phyloP scores from a whole-genome alignment of 2,113 vertebrate species.

The Zingel zingel region DNA sequence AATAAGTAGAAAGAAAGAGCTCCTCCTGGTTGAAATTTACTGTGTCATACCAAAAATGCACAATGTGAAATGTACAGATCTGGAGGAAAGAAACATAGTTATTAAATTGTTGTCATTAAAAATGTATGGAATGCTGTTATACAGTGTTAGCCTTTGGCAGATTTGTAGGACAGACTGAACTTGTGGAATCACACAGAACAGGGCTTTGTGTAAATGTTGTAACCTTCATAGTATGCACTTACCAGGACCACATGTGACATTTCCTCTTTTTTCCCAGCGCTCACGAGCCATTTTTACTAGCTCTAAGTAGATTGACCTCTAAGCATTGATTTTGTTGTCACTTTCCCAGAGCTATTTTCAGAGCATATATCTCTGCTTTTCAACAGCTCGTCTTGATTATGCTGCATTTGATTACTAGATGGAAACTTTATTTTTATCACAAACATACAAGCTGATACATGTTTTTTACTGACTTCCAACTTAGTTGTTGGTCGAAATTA shows the following conservation, averaged over 20 bases:
- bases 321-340: conserved; percentile 55
- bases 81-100: not conserved
- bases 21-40: conserved; percentile 34
- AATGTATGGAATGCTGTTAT: conserved; percentile 21
- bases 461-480: not conserved
- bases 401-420: not conserved
- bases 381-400: not conserved
- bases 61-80: not conserved
- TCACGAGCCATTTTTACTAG: conserved; percentile 26
- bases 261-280: conserved; percentile 33
- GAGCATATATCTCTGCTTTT: conserved; percentile 5
- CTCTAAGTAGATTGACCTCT: conserved; percentile 44
- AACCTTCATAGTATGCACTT: conserved; percentile 27
- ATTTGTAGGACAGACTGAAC: conserved; percentile 8
- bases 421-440: not conserved
- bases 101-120: conserved; percentile 11
- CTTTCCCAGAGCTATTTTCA: conserved; percentile 21
- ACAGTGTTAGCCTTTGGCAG: not conserved
- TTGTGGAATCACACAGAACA: not conserved
- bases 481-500: too few relatives aligned
- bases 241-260: conserved; percentile 2
- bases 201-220: conserved; percentile 18
- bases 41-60: conserved; percentile 34
- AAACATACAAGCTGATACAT: not conserved
- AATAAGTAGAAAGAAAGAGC: conserved; percentile 32